Evolutionary conservation across 2,113 vertebrate genomes (phyloP).

Genomic region (Alces alces): DNA sequence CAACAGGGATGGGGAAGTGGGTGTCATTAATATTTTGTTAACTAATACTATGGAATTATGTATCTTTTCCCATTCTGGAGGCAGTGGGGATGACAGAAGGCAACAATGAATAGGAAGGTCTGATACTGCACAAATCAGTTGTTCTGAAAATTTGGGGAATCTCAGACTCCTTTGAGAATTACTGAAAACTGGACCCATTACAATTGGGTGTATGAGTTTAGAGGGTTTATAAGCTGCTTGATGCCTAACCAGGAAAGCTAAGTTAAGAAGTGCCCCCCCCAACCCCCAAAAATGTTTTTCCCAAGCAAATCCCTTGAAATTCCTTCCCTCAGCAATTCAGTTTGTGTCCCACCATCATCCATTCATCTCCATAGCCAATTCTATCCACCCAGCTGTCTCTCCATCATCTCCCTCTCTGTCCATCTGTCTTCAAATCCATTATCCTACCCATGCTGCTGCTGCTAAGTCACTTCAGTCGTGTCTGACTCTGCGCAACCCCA

Average conservation of each 20-base stretch:
- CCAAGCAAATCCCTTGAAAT: not conserved
- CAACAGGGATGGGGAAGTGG: not conserved
- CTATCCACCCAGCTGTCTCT: not conserved
- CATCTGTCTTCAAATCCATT: not conserved
- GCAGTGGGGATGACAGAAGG: not conserved
- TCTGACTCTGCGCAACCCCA: too few relatives aligned
- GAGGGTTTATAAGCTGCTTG: not conserved
- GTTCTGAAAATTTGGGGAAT: not conserved
- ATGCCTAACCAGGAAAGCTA: not conserved
- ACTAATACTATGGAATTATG: not conserved
- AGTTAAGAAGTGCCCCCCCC: not conserved
- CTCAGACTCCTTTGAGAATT: not conserved
- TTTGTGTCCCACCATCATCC: not conserved
- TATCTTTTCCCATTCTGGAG: conserved; percentile 23
- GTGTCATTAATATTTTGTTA: conserved; percentile 45
- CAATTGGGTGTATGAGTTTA: not conserved
- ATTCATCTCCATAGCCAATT: not conserved
- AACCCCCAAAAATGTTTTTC: not conserved
- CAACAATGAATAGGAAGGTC: not conserved
- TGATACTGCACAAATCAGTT: not conserved
- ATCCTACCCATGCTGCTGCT: not conserved
- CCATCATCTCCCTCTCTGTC: not conserved
- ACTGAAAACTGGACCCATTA: not conserved
- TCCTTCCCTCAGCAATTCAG: not conserved
- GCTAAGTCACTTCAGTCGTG: too few relatives aligned